A percentile compares a stretch with the other conserved stretches of the same genome.
These are phyloP conservation scores for Dinothrombium tinctorium DNA, from an alignment of 1,140 invertebrate genomes.

Conservation along the genomic window DNA sequence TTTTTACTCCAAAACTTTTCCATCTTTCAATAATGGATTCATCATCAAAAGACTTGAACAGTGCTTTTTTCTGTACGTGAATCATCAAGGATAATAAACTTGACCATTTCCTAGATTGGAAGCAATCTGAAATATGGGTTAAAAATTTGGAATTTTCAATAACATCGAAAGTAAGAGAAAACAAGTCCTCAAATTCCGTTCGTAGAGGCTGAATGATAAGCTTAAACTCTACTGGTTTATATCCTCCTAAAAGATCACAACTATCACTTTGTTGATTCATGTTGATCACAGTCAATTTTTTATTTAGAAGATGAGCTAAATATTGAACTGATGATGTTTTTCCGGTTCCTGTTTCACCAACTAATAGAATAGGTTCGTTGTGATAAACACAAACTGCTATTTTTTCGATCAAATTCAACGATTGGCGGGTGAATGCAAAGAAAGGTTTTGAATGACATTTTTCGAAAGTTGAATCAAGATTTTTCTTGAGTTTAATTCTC, in stretches of 20 bases:
- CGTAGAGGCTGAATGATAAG: conserved; percentile 52
- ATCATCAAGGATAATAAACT: conserved; percentile 47
- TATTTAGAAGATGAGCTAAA: conserved; percentile 44
- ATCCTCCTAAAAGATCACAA: conserved; percentile 82
- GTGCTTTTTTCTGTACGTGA: conserved; percentile 39
- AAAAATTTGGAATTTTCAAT: conserved; percentile 66
- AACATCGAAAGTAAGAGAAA: conserved; percentile 46
- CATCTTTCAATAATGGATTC: conserved; percentile 23
- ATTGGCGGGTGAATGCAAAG: conserved; percentile 30
- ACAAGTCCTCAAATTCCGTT: conserved; percentile 61
- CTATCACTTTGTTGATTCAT: conserved; percentile 98
- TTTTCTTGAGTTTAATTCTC: not conserved
- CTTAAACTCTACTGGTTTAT: conserved; percentile 80
- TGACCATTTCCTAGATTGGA: conserved; percentile 38
- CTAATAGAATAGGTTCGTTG: conserved; percentile 73
- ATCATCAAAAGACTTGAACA: conserved; percentile 22
- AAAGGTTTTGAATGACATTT: not conserved
- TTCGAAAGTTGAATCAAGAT: not conserved
- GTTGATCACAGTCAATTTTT: conserved; percentile 83
- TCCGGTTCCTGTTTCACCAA: conserved; percentile 94
- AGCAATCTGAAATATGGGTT: conserved; percentile 44
- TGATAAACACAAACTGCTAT: conserved; percentile 52
- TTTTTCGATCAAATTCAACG: conserved; percentile 56
- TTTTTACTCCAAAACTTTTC: conserved; percentile 36
- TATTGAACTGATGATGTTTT: conserved; percentile 93